Evolutionary conservation across 2,888 invertebrate genomes (phyloP).

Genomic region (Atethmia centrago): DNA sequence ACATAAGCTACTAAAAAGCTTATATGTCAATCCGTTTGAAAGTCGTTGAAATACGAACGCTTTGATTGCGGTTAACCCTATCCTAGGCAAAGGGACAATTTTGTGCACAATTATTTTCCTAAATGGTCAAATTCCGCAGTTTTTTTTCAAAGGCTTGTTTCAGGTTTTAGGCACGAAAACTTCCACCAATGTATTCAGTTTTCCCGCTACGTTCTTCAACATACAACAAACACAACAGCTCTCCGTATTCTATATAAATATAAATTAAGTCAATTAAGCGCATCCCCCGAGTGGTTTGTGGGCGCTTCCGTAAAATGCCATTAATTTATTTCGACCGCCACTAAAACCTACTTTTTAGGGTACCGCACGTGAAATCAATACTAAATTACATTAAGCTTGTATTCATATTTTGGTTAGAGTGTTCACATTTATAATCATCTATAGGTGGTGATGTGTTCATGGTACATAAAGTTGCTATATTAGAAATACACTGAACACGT

Average conservation of each 20-base stretch:
- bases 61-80: too few species aligned
- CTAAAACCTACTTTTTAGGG: conserved; percentile 55
- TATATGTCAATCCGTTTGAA: not conserved
- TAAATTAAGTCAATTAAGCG: conserved; percentile 59
- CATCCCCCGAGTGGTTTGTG: conserved; percentile 52
- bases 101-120: too few species aligned
- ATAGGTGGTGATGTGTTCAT: too few species aligned
- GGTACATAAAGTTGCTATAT: too few species aligned
- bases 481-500: too few species aligned
- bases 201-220: conserved; percentile 7
- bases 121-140: too few species aligned
- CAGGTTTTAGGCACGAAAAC: not conserved
- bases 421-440: not conserved
- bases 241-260: conserved; percentile 27
- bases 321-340: conserved; percentile 64
- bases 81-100: too few species aligned
- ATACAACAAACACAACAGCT: conserved; percentile 26
- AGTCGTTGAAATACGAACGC: too few species aligned
- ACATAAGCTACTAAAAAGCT: too few species aligned
- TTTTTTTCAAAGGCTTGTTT: not conserved
- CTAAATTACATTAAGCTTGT: not conserved
- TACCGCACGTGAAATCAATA: conserved; percentile 26
- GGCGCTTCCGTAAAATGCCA: conserved; percentile 54
- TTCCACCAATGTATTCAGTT: not conserved
- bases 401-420: not conserved